A percentile compares a stretch with the other conserved stretches of the same genome.
phyloP scores from a whole-genome alignment of 1,140 invertebrate species.

The Drosophila varians region DNA sequence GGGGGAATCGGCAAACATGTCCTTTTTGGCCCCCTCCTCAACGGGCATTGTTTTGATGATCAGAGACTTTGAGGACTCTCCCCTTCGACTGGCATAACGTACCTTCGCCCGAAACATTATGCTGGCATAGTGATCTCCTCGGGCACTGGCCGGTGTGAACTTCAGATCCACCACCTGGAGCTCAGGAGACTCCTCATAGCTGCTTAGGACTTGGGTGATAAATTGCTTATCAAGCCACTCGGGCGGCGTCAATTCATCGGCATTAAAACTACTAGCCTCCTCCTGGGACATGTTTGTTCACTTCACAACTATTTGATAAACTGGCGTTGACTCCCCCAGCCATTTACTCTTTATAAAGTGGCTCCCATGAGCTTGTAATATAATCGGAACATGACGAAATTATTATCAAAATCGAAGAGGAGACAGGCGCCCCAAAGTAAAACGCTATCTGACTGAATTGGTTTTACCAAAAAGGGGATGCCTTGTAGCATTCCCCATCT shows the following conservation, averaged over 20 bases:
- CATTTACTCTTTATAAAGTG: not conserved
- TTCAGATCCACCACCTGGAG: conserved; percentile 23
- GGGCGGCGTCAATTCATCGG: conserved; percentile 7
- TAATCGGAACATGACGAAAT: not conserved
- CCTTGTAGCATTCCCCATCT: no score
- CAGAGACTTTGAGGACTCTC: conserved; percentile 29
- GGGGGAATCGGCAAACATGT: conserved; percentile 28
- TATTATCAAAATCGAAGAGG: conserved; percentile 1
- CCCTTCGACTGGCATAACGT: conserved; percentile 4
- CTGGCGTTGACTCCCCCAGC: not conserved
- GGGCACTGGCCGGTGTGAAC: conserved; percentile 52
- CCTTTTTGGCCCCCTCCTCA: conserved; percentile 51
- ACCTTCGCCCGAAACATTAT: conserved; percentile 64
- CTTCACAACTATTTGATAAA: not conserved
- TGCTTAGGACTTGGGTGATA: conserved; percentile 38
- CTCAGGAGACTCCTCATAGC: conserved; percentile 19
- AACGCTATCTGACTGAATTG: no score
- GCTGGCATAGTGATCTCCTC: conserved; percentile 76
- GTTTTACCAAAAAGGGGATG: no score
- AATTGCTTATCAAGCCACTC: conserved; percentile 40
- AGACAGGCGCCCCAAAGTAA: no score
- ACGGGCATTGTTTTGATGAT: conserved; percentile 71
- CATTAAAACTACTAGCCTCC: not conserved
- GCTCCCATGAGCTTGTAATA: not conserved
- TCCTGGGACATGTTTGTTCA: not conserved